phyloP scores from a whole-genome alignment of 2,888 invertebrate species.

The Colostygia pectinataria region DNA sequence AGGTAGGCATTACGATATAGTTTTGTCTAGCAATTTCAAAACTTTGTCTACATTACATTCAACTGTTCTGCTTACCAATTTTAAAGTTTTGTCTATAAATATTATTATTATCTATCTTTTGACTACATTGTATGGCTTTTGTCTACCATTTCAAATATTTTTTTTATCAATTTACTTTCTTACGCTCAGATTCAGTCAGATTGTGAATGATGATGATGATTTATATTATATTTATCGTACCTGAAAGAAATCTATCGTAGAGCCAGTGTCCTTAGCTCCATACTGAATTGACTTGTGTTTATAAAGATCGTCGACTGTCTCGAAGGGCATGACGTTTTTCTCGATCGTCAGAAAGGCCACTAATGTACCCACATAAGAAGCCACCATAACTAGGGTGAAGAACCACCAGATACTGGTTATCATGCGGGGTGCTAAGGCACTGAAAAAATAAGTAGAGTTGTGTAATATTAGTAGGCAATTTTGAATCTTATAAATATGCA shows the following conservation, averaged over 20 bases:
- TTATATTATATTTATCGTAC: slow-evolving; percentile 78
- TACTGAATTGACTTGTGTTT: slow-evolving; percentile 91
- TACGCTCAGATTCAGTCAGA: too few species aligned
- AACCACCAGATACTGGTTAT: slow-evolving; percentile 96
- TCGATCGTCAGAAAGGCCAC: slow-evolving; percentile 95
- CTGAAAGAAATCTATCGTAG: slow-evolving; percentile 93
- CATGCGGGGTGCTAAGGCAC: slow-evolving; percentile 93
- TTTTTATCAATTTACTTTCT: too few species aligned
- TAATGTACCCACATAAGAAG: slow-evolving; percentile 94
- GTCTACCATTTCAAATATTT: too few species aligned
- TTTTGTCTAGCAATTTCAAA: too few species aligned
- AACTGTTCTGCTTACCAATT: too few species aligned
- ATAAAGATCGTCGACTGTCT: slow-evolving; percentile 91
- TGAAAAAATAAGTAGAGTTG: slow-evolving; percentile 55
- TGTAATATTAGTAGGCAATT: neutral
- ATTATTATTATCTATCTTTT: too few species aligned
- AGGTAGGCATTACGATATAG: too few species aligned
- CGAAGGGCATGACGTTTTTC: slow-evolving; percentile 85
- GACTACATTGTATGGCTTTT: too few species aligned
- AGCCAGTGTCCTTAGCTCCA: slow-evolving; percentile 91
- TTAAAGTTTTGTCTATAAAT: too few species aligned
- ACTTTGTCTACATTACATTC: too few species aligned
- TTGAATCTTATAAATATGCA: too few species aligned
- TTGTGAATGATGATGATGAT: slow-evolving; percentile 1
- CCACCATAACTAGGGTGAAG: slow-evolving; percentile 93